phyloP scores from a whole-genome alignment of 2,888 invertebrate species.

The Ormyrus rosae region DNA sequence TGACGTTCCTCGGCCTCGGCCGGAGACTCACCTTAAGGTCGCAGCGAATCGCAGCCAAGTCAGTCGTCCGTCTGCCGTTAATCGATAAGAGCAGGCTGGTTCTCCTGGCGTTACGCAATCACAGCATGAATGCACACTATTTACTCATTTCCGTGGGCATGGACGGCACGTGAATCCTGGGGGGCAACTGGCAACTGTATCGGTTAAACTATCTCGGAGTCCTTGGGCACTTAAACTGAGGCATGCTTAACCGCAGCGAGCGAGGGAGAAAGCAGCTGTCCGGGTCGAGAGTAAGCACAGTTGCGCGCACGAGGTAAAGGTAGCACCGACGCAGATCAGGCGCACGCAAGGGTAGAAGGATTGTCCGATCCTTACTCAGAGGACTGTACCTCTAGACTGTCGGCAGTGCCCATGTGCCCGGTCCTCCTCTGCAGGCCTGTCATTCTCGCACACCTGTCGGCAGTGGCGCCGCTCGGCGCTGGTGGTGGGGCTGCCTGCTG shows the following conservation, averaged over 20 bases:
- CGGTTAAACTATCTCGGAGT: slow-evolving; percentile 30
- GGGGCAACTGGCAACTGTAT: not conserved
- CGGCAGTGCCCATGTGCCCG: slow-evolving; percentile 3
- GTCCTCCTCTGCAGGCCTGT: not conserved
- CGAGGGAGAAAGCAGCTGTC: not conserved
- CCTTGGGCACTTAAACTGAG: slow-evolving; percentile 21
- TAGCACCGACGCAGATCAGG: too few species aligned
- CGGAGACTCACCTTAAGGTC: not conserved
- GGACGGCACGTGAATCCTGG: not conserved
- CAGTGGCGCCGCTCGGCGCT: not conserved
- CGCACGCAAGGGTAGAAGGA: not conserved
- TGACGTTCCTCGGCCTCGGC: not conserved
- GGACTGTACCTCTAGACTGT: slow-evolving; percentile 35
- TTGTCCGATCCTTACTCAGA: slow-evolving; percentile 24
- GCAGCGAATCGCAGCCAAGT: not conserved
- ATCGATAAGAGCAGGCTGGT: slow-evolving; percentile 6
- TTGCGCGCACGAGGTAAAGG: not conserved
- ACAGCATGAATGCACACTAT: slow-evolving; percentile 37
- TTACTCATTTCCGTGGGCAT: slow-evolving; percentile 3
- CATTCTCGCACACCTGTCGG: not conserved
- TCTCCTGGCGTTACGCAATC: slow-evolving; percentile 27
- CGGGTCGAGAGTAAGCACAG: not conserved
- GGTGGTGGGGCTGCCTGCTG: too few species aligned
- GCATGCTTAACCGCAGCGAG: slow-evolving; percentile 21
- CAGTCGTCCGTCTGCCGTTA: slow-evolving; percentile 1